These are phyloP conservation scores for Rhamnusium bicolor DNA, from an alignment of 2,888 invertebrate species.

Conservation along the genomic window DNA sequence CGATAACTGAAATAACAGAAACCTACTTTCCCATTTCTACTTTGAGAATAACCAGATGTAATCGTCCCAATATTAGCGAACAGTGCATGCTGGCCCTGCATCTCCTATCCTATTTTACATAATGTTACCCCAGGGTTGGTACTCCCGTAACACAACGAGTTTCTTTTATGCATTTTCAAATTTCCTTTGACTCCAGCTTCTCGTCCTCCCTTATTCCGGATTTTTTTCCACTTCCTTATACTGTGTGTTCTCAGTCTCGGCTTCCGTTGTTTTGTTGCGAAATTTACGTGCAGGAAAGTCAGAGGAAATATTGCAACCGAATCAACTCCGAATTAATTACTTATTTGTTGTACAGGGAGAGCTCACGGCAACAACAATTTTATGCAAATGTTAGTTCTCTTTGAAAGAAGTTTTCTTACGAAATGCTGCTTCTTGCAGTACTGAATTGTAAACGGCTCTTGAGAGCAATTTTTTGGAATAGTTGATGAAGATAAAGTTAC, in stretches of 20 bases:
- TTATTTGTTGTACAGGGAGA: not conserved
- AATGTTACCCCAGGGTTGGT: constrained; percentile 29
- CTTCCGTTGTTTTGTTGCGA: constrained; percentile 21
- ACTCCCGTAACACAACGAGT: constrained; percentile 24
- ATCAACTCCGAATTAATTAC: constrained; percentile 6
- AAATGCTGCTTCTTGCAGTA: too few relatives aligned
- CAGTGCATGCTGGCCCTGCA: constrained; percentile 40
- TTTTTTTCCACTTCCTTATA: constrained; percentile 7
- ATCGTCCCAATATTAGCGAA: constrained; percentile 52
- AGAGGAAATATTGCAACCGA: not conserved
- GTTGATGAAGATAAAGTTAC: too few relatives aligned
- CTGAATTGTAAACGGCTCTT: too few relatives aligned
- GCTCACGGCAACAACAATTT: not conserved
- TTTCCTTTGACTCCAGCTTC: not conserved
- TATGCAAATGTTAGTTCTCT: not conserved
- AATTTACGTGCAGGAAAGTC: constrained; percentile 13
- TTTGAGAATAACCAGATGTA: constrained; percentile 37
- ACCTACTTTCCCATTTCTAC: constrained; percentile 6
- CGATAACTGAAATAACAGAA: constrained; percentile 32
- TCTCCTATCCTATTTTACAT: constrained; percentile 24
- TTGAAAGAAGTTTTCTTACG: too few relatives aligned
- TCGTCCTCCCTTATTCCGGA: not conserved
- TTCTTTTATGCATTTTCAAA: constrained; percentile 32
- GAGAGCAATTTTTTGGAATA: too few relatives aligned
- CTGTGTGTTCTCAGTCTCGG: not conserved